These are phyloP conservation scores for Cisticola juncidis DNA, from an alignment of 2,113 vertebrate species.

Conservation along the genomic window DNA sequence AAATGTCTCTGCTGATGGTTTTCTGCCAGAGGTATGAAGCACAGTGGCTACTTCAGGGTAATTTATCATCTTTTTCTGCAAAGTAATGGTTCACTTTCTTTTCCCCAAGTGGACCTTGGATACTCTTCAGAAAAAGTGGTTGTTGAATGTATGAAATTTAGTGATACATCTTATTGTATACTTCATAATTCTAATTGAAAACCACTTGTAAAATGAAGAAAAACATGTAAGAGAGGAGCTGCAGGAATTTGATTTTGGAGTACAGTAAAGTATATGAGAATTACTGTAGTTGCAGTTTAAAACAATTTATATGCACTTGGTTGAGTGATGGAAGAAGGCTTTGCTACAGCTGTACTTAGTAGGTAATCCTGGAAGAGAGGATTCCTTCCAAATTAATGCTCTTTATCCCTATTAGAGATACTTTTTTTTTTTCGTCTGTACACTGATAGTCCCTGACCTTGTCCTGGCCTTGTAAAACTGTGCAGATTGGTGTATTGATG, in stretches of 20 bases:
- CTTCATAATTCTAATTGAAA: not conserved
- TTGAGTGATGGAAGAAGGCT: not conserved
- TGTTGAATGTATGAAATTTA: not conserved
- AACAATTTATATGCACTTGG: not conserved
- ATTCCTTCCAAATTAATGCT: not conserved
- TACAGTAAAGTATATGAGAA: not conserved
- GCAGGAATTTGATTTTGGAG: not conserved
- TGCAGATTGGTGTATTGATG: not conserved
- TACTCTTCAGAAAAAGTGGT: conserved; percentile 8
- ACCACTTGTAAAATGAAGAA: not conserved
- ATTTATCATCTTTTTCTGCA: conserved; percentile 27
- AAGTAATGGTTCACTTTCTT: not conserved
- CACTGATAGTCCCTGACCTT: not conserved
- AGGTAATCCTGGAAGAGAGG: not conserved
- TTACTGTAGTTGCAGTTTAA: not conserved
- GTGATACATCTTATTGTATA: not conserved
- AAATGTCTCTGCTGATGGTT: not conserved
- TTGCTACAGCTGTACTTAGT: not conserved
- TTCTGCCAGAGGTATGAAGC: not conserved
- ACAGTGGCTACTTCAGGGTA: not conserved
- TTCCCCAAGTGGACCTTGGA: not conserved
- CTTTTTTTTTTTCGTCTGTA: not conserved
- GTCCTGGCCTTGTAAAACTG: not conserved
- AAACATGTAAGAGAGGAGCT: not conserved
- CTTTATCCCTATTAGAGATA: not conserved